A percentile compares a stretch with the other conserved stretches of the same genome.
phyloP scores from a whole-genome alignment of 2,797 vertebrate genomes.

The Avahi laniger region DNA sequence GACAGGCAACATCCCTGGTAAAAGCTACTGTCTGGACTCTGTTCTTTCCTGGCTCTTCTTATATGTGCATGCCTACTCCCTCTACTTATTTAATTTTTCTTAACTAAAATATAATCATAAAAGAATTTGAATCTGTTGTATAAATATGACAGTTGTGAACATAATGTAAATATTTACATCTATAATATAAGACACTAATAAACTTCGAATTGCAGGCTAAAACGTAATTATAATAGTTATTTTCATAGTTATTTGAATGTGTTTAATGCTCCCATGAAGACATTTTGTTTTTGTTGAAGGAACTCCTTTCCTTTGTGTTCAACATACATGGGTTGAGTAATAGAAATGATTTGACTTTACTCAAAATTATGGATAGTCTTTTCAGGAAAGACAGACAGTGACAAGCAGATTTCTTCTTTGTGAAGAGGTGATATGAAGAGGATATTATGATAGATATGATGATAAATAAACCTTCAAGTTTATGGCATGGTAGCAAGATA shows the following conservation, averaged over 20 bases:
- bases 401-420: constrained; percentile 75
- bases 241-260: not conserved
- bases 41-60: not conserved
- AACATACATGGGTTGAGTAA: constrained; percentile 57
- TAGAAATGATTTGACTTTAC: constrained; percentile 75
- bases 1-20: not conserved
- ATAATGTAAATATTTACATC: not conserved
- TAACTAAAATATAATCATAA: not conserved
- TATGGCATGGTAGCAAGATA: constrained; percentile 64
- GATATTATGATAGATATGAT: constrained; percentile 75
- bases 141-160: not conserved
- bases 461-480: constrained; percentile 71
- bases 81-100: not conserved
- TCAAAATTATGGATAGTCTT: constrained; percentile 77
- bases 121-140: not conserved
- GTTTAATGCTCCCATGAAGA: not conserved
- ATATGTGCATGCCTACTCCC: fast-evolving
- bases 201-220: not conserved
- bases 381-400: constrained; percentile 67
- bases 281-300: constrained; percentile 70
- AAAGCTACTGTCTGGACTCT: not conserved
- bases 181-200: not conserved
- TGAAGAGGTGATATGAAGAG: constrained; percentile 73
- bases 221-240: not conserved
- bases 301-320: constrained; percentile 18